Conservation (phyloP, 2,113 vertebrate species). For the Marcusenius ussheri region DNA sequence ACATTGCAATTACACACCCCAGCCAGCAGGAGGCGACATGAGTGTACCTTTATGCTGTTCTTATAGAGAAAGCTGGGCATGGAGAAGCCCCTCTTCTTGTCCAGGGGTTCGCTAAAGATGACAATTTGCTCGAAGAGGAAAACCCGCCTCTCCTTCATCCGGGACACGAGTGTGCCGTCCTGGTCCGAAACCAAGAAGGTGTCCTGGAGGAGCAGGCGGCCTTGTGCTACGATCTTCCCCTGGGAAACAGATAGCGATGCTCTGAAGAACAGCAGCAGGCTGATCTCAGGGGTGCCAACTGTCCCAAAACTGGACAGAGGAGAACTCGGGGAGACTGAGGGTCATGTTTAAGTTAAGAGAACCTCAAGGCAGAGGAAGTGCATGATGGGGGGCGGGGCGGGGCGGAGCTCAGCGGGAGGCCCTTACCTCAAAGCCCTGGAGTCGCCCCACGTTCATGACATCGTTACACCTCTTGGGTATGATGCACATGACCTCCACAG, state of each 20-base stretch:
- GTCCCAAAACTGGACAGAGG: not conserved
- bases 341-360: not conserved
- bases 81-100: constrained; percentile 94
- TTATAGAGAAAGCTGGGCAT: constrained; percentile 94
- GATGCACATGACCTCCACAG: constrained; percentile 95
- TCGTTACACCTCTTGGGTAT: constrained; percentile 96
- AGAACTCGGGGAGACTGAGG: not conserved
- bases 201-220: constrained; percentile 91
- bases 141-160: constrained; percentile 88
- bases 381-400: no score
- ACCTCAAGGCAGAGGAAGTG: not conserved
- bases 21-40: not conserved
- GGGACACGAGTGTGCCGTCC: constrained; percentile 70
- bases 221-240: constrained; percentile 98
- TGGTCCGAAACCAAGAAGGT: constrained; percentile 89
- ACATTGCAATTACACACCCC: no score
- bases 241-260: constrained; percentile 39
- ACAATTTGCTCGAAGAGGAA: constrained; percentile 97
- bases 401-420: not conserved
- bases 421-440: constrained; percentile 96
- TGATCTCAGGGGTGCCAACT: not conserved
- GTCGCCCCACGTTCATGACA: constrained; percentile 96
- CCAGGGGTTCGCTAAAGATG: constrained; percentile 94
- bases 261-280: constrained; percentile 4
- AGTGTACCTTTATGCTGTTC: constrained; percentile 88